Conservation (phyloP, 2,888 invertebrate genomes). For the Pyrrhia umbra region DNA sequence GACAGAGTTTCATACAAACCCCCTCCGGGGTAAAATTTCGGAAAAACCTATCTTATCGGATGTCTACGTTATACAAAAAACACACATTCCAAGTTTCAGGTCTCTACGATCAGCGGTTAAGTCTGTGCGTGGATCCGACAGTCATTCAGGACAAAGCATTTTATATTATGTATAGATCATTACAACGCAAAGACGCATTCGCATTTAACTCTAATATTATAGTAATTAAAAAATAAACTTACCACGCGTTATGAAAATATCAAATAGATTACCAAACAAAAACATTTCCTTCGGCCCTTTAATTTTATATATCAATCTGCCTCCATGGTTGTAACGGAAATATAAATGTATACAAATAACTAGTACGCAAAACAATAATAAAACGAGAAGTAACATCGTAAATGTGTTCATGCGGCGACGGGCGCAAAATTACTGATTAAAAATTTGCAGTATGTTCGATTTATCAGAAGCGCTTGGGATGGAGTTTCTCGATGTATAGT, state of each 20-base stretch:
- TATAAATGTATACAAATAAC: slow-evolving; percentile 37
- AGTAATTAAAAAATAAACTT: slow-evolving; percentile 6
- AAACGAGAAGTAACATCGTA: slow-evolving; percentile 24
- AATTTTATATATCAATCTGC: slow-evolving; percentile 48
- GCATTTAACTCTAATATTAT: background rate
- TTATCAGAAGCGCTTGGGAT: slow-evolving; percentile 1
- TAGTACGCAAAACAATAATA: slow-evolving; percentile 18
- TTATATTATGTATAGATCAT: too few relatives aligned
- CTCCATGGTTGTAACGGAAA: slow-evolving; percentile 39
- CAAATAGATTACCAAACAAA: slow-evolving; percentile 47
- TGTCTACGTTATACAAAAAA: too few relatives aligned
- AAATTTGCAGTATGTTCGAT: background rate
- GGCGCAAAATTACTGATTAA: slow-evolving; percentile 22
- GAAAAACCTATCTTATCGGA: too few relatives aligned
- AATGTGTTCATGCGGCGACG: background rate
- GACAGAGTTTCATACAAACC: too few relatives aligned
- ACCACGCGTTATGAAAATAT: slow-evolving; percentile 50
- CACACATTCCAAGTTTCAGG: too few relatives aligned
- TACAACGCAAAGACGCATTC: too few relatives aligned
- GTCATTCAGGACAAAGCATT: too few relatives aligned
- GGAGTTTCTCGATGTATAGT: background rate
- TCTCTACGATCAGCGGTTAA: too few relatives aligned
- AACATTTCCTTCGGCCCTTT: slow-evolving; percentile 43
- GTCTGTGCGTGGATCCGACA: too few relatives aligned
- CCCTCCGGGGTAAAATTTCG: too few relatives aligned